phyloP scores from a whole-genome alignment of 2,113 vertebrate genomes.

The Piprites chloris region DNA sequence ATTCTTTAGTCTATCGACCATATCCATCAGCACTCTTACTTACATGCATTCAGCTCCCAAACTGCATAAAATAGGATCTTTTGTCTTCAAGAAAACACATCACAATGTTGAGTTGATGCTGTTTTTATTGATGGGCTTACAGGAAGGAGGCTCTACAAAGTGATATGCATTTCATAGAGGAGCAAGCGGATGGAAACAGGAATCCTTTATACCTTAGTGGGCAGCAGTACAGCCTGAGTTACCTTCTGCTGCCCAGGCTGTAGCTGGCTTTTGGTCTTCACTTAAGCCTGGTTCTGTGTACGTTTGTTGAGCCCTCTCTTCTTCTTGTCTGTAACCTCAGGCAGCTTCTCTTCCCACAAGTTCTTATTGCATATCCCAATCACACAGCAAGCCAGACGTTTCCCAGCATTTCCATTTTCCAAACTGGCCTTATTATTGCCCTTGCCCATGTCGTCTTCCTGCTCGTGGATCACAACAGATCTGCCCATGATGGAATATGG shows the following conservation, averaged over 20 bases:
- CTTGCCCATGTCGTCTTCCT: slow-evolving; percentile 85
- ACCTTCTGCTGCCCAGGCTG: neutral
- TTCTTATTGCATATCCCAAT: slow-evolving; percentile 74
- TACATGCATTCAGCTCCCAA: neutral
- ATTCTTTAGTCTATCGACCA: neutral
- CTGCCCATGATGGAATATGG: slow-evolving; percentile 81
- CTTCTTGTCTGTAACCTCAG: slow-evolving; percentile 18
- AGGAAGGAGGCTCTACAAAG: neutral
- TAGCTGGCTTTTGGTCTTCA: neutral
- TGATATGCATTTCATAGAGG: neutral
- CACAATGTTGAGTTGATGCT: slow-evolving; percentile 21
- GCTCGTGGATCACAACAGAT: slow-evolving; percentile 86
- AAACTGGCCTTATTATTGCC: slow-evolving; percentile 84
- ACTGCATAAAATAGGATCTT: neutral
- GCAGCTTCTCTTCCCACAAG: slow-evolving; percentile 67
- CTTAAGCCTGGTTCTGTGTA: neutral
- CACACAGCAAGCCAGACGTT: slow-evolving; percentile 88
- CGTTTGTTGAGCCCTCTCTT: slow-evolving; percentile 43
- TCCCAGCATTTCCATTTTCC: slow-evolving; percentile 88
- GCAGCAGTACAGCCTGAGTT: neutral
- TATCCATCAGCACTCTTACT: neutral
- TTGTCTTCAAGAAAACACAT: neutral
- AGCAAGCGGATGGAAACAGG: neutral
- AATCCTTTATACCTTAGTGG: neutral
- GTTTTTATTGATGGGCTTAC: slow-evolving; percentile 59